Evolutionary conservation across 2,113 vertebrate species (phyloP).

Genomic region (Anthoscopus minutus): DNA sequence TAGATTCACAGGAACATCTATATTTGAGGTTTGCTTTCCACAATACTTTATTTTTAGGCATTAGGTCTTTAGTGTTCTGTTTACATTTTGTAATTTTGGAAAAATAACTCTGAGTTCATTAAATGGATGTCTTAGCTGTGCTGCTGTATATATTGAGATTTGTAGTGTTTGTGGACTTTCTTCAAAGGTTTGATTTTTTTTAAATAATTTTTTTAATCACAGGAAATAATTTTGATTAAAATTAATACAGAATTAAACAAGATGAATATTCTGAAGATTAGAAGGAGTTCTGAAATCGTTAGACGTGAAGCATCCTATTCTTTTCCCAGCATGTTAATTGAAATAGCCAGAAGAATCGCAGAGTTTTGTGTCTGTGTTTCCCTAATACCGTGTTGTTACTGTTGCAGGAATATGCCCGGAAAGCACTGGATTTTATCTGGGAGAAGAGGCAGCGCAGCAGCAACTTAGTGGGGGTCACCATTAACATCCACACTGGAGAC

Average conservation of each 20-base stretch:
- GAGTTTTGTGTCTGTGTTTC: neutral
- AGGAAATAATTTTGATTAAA: neutral
- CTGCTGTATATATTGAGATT: neutral
- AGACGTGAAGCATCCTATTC: neutral
- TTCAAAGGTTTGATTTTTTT: neutral
- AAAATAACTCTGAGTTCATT: neutral
- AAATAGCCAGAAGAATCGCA: neutral
- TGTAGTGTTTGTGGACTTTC: neutral
- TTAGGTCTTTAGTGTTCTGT: neutral
- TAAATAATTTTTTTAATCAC: neutral
- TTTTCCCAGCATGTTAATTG: neutral
- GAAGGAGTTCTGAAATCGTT: neutral
- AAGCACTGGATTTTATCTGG: conserved; percentile 97
- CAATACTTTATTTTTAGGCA: neutral
- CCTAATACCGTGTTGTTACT: neutral
- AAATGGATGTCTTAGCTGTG: neutral
- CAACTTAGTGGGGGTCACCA: conserved; percentile 96
- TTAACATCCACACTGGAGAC: conserved; percentile 98
- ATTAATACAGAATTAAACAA: neutral
- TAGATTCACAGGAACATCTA: conserved; percentile 91
- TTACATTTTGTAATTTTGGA: neutral
- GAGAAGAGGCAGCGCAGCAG: conserved; percentile 97
- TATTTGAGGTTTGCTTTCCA: conserved; percentile 88
- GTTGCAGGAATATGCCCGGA: conserved; percentile 88
- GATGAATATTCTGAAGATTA: neutral